A percentile compares a stretch with the other conserved stretches of the same genome.
Conservation (phyloP, 2,113 vertebrate species). For the Rutilus rutilus region DNA sequence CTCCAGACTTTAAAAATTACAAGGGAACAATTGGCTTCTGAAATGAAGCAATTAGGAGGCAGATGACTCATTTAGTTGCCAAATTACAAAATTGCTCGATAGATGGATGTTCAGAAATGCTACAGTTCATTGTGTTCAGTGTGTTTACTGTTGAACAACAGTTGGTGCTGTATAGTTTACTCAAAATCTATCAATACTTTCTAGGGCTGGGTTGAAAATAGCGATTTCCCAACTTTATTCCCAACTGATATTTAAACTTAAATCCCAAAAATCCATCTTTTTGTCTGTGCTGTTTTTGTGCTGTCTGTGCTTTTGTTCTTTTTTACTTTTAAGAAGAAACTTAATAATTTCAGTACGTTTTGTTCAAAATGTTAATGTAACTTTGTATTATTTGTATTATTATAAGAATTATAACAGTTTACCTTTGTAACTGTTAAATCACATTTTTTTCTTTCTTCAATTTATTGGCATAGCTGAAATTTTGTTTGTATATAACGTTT, state of each 20-base stretch:
- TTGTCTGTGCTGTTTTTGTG: too few relatives aligned
- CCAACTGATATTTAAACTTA: neutral
- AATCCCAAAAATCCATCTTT: neutral
- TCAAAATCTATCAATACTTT: neutral
- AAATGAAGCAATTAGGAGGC: slow-evolving; percentile 1
- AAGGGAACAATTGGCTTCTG: neutral
- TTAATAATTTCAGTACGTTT: too few relatives aligned
- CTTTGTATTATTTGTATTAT: too few relatives aligned
- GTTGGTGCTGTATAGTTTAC: neutral
- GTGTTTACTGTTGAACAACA: neutral
- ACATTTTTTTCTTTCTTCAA: too few relatives aligned
- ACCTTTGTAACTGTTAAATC: too few relatives aligned
- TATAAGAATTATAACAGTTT: too few relatives aligned
- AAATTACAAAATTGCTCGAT: neutral
- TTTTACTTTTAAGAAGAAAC: neutral
- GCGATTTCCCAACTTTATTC: neutral
- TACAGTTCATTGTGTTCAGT: neutral
- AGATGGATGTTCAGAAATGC: neutral
- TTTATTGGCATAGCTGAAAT: too few relatives aligned
- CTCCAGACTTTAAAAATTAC: neutral
- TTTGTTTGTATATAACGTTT: too few relatives aligned
- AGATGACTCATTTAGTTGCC: neutral
- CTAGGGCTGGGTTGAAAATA: neutral
- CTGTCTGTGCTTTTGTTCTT: neutral
- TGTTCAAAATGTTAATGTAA: too few relatives aligned